A percentile compares a stretch with the other conserved stretches of the same genome.
Conservation (phyloP, 2,113 vertebrate species). For the Erythrolamprus reginae region DNA sequence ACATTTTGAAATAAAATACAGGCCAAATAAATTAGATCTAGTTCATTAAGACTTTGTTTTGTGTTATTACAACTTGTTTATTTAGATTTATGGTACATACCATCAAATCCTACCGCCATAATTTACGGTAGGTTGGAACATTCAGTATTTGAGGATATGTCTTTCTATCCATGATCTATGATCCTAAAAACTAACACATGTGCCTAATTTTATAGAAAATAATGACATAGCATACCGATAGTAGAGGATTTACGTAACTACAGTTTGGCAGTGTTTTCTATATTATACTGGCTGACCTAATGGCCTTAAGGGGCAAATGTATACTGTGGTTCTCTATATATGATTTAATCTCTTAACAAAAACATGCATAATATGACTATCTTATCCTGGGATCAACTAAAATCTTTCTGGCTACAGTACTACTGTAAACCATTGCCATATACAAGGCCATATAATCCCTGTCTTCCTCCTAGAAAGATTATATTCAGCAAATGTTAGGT, state of each 20-base stretch:
- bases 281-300: background rate
- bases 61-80: conserved; percentile 21
- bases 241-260: background rate
- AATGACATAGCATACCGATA: background rate
- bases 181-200: background rate
- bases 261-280: background rate
- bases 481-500: background rate
- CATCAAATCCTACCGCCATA: background rate
- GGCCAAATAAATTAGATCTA: conserved; percentile 20
- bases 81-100: background rate
- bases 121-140: background rate
- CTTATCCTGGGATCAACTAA: background rate
- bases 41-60: conserved; percentile 1
- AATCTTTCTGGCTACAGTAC: background rate
- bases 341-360: background rate
- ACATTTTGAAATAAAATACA: background rate
- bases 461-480: background rate
- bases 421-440: background rate
- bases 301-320: background rate
- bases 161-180: background rate
- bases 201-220: background rate
- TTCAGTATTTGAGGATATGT: background rate
- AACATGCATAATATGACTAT: background rate
- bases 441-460: too few relatives aligned
- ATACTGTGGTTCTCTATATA: background rate